Evolutionary conservation across 2,888 invertebrate species (phyloP).

Genomic region (Desoria tigrina): DNA sequence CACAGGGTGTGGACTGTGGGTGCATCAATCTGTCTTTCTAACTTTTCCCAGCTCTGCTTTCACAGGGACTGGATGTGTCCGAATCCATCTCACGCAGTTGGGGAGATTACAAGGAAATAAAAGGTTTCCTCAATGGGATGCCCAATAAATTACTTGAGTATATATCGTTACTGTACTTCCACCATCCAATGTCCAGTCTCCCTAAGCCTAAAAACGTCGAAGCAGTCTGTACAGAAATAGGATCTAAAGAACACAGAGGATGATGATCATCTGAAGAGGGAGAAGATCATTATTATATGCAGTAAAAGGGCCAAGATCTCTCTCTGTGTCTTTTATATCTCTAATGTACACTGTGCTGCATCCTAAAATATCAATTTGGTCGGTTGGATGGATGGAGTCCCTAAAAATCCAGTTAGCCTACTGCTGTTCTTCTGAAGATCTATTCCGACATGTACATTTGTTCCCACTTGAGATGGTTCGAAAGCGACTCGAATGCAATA

Average conservation of each 20-base stretch:
- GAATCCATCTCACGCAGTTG: not conserved
- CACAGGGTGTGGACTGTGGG: too few species aligned
- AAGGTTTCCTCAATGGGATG: not conserved
- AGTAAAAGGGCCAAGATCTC: not conserved
- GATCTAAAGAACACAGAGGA: too few species aligned
- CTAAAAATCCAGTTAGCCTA: not conserved
- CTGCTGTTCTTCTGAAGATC: not conserved
- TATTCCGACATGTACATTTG: not conserved
- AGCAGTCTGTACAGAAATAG: too few species aligned
- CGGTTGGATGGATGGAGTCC: not conserved
- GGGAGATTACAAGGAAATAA: constrained; percentile 5
- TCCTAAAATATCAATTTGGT: constrained; percentile 6
- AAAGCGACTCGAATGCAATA: not conserved
- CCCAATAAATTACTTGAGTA: constrained; percentile 7
- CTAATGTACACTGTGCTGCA: too few species aligned
- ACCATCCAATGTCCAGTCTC: not conserved
- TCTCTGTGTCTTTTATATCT: too few species aligned
- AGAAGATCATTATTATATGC: not conserved
- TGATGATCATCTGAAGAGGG: too few species aligned
- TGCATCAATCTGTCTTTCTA: constrained; percentile 11
- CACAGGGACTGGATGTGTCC: not conserved
- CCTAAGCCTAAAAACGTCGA: too few species aligned
- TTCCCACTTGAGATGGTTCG: constrained; percentile 8
- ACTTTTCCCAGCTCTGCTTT: constrained; percentile 2
- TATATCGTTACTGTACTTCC: not conserved